Conservation (phyloP, 1,140 invertebrate species). For the Oryctes rhinoceros region DNA sequence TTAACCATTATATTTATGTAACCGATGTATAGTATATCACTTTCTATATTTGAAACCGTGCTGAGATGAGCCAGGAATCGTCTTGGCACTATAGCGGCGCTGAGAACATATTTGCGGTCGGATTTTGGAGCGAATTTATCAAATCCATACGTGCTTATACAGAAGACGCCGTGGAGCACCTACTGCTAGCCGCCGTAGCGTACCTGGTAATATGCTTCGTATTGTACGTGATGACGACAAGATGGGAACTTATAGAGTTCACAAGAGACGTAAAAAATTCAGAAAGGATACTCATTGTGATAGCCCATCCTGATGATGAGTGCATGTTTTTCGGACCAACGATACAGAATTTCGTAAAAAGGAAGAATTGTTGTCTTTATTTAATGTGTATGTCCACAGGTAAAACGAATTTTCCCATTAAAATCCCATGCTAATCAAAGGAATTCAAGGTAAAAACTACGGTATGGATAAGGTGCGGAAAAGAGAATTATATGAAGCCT, state of each 20-base stretch:
- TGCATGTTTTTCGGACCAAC: constrained; percentile 98
- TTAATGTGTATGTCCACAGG: constrained; percentile 89
- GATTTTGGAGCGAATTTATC: constrained; percentile 18
- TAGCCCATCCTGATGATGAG: constrained; percentile 96
- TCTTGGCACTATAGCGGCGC: constrained; percentile 17
- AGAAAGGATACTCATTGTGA: constrained; percentile 79
- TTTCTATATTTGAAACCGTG: constrained; percentile 19
- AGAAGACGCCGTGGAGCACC: constrained; percentile 59
- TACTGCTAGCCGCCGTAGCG: constrained; percentile 53
- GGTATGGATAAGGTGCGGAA: constrained; percentile 74
- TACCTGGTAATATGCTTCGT: constrained; percentile 57
- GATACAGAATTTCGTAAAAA: constrained; percentile 74
- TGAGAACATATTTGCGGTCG: constrained; percentile 1
- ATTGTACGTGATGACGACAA: constrained; percentile 51
- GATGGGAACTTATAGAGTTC: constrained; percentile 52
- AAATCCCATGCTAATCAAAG: not conserved
- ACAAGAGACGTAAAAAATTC: constrained; percentile 59
- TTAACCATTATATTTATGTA: constrained; percentile 39
- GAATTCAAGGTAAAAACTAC: constrained; percentile 62
- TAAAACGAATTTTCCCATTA: constrained; percentile 56
- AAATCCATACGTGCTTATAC: constrained; percentile 47
- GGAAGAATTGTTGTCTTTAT: constrained; percentile 73
- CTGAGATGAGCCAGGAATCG: constrained; percentile 33
- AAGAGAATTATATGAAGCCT: constrained; percentile 82
- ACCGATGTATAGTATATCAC: constrained; percentile 34